Conservation (phyloP, 2,113 vertebrate genomes). For the Cryptotis parvus region DNA sequence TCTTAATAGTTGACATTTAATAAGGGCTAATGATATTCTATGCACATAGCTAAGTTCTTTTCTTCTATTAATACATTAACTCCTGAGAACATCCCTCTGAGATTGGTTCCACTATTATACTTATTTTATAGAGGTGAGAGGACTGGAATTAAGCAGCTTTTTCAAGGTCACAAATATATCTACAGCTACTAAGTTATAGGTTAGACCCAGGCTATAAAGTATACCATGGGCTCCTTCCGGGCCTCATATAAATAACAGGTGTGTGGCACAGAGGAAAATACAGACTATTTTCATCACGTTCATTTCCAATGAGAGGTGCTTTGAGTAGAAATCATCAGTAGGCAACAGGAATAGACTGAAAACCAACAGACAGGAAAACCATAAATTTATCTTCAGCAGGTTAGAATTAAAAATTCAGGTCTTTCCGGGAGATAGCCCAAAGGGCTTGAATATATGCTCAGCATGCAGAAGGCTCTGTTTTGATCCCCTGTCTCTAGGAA, state of each 20-base stretch:
- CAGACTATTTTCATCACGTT: background rate
- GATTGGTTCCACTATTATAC: no score
- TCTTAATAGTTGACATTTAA: background rate
- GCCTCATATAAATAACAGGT: background rate
- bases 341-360: background rate
- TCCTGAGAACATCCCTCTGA: background rate
- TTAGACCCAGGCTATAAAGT: no score
- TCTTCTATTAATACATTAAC: background rate
- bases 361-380: background rate
- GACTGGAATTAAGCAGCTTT: background rate
- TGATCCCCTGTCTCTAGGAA: no score
- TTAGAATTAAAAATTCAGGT: background rate
- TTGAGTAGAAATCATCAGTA: background rate
- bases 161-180: no score
- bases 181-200: no score
- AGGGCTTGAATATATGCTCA: no score
- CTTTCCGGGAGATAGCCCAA: no score
- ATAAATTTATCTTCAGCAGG: background rate
- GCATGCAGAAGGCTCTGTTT: no score
- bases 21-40: background rate
- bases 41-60: background rate
- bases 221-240: no score
- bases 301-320: background rate
- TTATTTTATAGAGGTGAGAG: background rate
- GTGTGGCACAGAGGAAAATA: background rate